phyloP scores from a whole-genome alignment of 2,888 invertebrate genomes.

The Polymixis lichenea region DNA sequence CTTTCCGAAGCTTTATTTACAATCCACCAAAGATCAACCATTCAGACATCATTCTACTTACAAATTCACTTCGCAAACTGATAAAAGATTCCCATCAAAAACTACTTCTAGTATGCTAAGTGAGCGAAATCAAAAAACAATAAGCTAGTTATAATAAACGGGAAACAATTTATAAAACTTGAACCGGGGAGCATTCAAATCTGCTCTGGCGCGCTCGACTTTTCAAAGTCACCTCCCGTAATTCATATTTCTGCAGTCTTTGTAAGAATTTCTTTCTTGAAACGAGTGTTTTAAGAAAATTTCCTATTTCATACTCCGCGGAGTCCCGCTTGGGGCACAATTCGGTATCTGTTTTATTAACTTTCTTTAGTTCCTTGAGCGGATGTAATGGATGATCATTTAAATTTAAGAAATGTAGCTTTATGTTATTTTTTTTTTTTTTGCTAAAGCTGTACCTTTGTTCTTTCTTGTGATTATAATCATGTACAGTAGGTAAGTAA shows the following conservation, averaged over 20 bases:
- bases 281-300: slow-evolving; percentile 61
- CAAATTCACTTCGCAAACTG: slow-evolving; percentile 49
- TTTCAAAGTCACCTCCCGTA: slow-evolving; percentile 79
- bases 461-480: neutral
- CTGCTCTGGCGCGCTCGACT: slow-evolving; percentile 71
- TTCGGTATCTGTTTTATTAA: slow-evolving; percentile 59
- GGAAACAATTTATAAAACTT: slow-evolving; percentile 75
- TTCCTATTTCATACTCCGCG: slow-evolving; percentile 59
- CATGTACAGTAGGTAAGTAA: neutral
- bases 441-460: neutral
- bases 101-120: slow-evolving; percentile 59
- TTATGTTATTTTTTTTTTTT: neutral
- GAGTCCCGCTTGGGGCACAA: slow-evolving; percentile 37
- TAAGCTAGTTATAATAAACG: slow-evolving; percentile 70
- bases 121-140: slow-evolving; percentile 67
- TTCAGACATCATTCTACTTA: slow-evolving; percentile 30
- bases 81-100: slow-evolving; percentile 61
- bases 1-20: slow-evolving; percentile 28
- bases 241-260: slow-evolving; percentile 77
- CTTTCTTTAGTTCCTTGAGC: slow-evolving; percentile 37
- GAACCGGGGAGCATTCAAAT: slow-evolving; percentile 67
- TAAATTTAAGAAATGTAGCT: slow-evolving; percentile 26
- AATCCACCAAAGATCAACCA: slow-evolving; percentile 35
- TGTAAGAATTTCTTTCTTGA: slow-evolving; percentile 66
- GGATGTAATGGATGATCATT: slow-evolving; percentile 37